A percentile compares a stretch with the other conserved stretches of the same genome.
These are phyloP conservation scores for Poecile atricapillus DNA, from an alignment of 2,113 vertebrate species.

Conservation along the genomic window DNA sequence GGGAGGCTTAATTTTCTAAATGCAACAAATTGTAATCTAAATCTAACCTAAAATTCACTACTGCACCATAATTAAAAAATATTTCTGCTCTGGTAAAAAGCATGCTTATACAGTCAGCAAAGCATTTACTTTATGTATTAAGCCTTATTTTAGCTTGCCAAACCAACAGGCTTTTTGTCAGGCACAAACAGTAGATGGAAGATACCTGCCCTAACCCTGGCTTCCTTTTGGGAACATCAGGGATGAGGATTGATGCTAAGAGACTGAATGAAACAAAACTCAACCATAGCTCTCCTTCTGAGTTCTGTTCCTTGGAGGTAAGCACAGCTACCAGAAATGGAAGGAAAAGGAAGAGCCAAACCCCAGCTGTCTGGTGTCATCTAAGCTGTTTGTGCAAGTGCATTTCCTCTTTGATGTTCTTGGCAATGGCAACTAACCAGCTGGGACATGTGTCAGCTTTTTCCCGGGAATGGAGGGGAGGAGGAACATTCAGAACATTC, in stretches of 20 bases:
- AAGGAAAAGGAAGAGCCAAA: constrained; percentile 43
- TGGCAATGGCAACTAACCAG: constrained; percentile 61
- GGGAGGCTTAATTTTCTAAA: not conserved
- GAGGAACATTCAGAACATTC: constrained; percentile 57
- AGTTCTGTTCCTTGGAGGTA: constrained; percentile 9
- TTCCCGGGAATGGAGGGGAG: constrained; percentile 26
- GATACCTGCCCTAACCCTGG: not conserved
- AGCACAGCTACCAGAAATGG: not conserved
- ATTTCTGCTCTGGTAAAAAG: not conserved
- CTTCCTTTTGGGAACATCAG: not conserved
- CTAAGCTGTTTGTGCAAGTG: constrained; percentile 55
- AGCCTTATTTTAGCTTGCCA: not conserved
- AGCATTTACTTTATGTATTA: not conserved
- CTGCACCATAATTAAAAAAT: not conserved
- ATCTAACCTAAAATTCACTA: not conserved
- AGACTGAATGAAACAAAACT: not conserved
- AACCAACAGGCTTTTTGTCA: not conserved
- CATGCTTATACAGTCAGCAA: not conserved
- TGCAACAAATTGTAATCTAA: not conserved
- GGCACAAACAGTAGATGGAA: not conserved
- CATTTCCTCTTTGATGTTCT: constrained; percentile 62
- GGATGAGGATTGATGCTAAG: not conserved
- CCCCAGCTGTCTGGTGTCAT: constrained; percentile 54
- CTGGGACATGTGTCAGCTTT: constrained; percentile 55
- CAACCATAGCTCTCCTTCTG: not conserved